A percentile compares a stretch with the other conserved stretches of the same genome.
These are phyloP conservation scores for Cerastis leucographa DNA, from an alignment of 2,888 invertebrate genomes.

Conservation along the genomic window DNA sequence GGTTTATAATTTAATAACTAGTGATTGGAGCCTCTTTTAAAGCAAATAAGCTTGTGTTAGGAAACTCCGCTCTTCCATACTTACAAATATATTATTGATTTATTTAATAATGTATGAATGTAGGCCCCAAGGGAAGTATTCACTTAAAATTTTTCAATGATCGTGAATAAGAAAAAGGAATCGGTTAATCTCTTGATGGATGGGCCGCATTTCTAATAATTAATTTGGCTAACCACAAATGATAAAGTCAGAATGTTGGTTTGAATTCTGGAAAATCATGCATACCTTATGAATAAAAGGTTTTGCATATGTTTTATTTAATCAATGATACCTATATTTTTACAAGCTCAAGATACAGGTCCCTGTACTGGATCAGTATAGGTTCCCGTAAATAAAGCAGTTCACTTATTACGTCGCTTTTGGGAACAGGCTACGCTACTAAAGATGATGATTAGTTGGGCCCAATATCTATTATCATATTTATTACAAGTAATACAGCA, in stretches of 20 bases:
- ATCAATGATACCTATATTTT: not conserved
- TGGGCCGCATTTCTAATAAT: not conserved
- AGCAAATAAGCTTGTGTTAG: too few species aligned
- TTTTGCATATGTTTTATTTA: not conserved
- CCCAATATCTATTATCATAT: not conserved
- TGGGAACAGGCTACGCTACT: not conserved
- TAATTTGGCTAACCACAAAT: not conserved
- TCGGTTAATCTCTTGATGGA: not conserved
- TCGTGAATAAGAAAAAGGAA: not conserved
- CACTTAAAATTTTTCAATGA: not conserved
- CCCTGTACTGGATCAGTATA: not conserved
- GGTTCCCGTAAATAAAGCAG: not conserved
- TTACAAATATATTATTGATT: too few species aligned
- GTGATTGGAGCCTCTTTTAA: too few species aligned
- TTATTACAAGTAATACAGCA: not conserved
- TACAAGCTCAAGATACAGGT: not conserved
- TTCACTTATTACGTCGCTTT: not conserved
- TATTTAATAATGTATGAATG: too few species aligned
- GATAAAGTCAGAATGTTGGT: not conserved
- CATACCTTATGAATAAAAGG: not conserved
- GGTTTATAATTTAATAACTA: too few species aligned
- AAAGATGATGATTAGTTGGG: not conserved
- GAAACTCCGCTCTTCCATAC: too few species aligned
- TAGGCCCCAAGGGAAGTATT: not conserved
- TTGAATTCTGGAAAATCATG: not conserved